Evolutionary conservation across 2,113 vertebrate species (phyloP).

Genomic region (Kryptolebias marmoratus): DNA sequence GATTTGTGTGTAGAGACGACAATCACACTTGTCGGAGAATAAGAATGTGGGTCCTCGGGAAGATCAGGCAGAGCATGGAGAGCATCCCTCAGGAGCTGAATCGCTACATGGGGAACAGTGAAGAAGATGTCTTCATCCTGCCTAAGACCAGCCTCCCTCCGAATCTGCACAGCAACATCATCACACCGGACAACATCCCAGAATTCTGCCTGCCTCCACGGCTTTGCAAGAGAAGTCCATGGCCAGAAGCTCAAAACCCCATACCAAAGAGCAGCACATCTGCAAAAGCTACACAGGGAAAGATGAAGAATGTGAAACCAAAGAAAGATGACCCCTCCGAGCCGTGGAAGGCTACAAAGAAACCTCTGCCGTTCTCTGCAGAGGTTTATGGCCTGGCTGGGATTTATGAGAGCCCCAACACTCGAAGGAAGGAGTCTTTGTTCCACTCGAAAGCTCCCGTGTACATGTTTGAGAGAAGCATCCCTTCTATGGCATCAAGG

Average conservation of each 20-base stretch:
- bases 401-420: slow-evolving; percentile 80
- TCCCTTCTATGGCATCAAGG: slow-evolving; percentile 21
- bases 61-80: slow-evolving; percentile 65
- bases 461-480: slow-evolving; percentile 63
- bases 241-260: slow-evolving; percentile 13
- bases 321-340: slow-evolving; percentile 4
- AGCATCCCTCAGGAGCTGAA: slow-evolving; percentile 64
- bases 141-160: slow-evolving; percentile 53
- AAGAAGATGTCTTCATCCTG: slow-evolving; percentile 53
- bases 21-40: neutral
- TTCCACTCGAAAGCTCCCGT: slow-evolving; percentile 70
- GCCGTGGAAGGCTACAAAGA: slow-evolving; percentile 20
- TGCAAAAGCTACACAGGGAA: neutral
- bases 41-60: slow-evolving; percentile 73
- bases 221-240: slow-evolving; percentile 54
- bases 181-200: slow-evolving; percentile 82
- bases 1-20: slow-evolving; percentile 8
- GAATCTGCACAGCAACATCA: slow-evolving; percentile 75
- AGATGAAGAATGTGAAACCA: neutral
- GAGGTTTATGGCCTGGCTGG: slow-evolving; percentile 70
- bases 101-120: slow-evolving; percentile 45
- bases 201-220: slow-evolving; percentile 81
- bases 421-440: slow-evolving; percentile 80
- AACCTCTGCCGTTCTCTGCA: slow-evolving; percentile 63
- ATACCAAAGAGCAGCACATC: slow-evolving; percentile 2